Conservation (phyloP, 2,113 vertebrate genomes). For the Philantomba maxwellii region DNA sequence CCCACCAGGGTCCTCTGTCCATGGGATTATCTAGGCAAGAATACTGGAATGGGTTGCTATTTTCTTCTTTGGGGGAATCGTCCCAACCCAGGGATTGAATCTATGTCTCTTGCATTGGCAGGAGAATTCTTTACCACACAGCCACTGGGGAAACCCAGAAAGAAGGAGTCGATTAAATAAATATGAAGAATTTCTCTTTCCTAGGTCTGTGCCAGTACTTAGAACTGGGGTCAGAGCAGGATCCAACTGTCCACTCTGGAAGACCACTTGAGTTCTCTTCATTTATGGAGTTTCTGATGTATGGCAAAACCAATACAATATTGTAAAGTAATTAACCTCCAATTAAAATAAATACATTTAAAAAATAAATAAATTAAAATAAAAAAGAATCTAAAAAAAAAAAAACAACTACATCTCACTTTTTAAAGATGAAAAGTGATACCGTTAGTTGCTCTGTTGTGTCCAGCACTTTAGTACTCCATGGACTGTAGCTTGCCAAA, state of each 20-base stretch:
- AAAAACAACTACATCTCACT: background rate
- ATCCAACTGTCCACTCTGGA: background rate
- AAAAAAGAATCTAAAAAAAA: too few relatives aligned
- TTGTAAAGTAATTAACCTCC: too few relatives aligned
- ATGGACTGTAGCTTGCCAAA: background rate
- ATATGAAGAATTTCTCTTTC: background rate
- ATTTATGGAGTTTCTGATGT: background rate
- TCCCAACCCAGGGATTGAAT: background rate
- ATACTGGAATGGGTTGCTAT: background rate
- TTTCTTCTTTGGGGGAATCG: background rate
- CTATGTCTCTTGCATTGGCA: background rate
- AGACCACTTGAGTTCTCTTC: background rate
- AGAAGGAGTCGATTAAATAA: background rate
- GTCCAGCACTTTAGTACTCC: background rate
- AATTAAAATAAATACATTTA: too few relatives aligned
- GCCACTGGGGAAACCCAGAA: background rate
- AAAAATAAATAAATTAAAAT: too few relatives aligned
- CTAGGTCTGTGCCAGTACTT: background rate
- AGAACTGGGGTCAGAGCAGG: background rate
- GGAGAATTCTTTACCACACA: background rate
- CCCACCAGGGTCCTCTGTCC: background rate
- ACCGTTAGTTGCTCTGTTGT: fast-evolving
- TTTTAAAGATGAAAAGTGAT: background rate
- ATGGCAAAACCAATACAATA: too few relatives aligned
- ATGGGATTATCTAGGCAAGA: background rate